Conservation (phyloP, 2,888 invertebrate species). For the Metopia argyrocephala region DNA sequence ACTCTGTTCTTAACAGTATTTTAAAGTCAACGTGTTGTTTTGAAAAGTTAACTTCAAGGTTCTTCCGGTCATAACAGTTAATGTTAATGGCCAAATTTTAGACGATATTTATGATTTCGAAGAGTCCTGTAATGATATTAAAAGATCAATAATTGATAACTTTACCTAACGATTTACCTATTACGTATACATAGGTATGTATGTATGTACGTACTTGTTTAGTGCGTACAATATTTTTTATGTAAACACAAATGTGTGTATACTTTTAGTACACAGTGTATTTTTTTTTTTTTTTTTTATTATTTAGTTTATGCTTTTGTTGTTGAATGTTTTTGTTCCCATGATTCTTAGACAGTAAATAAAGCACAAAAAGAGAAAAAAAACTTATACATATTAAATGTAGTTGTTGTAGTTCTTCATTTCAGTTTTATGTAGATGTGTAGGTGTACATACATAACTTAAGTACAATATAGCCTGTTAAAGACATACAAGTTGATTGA, state of each 20-base stretch:
- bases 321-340: neutral
- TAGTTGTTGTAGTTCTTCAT: constrained; percentile 10
- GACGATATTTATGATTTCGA: too few relatives aligned
- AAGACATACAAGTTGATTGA: constrained; percentile 69
- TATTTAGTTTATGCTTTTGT: neutral
- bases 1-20: too few relatives aligned
- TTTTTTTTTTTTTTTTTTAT: neutral
- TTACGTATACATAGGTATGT: constrained; percentile 36
- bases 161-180: constrained; percentile 57
- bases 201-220: neutral
- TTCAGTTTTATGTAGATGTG: neutral
- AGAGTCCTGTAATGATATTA: too few relatives aligned
- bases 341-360: constrained; percentile 2
- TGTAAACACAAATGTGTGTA: neutral
- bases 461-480: constrained; percentile 57
- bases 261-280: neutral
- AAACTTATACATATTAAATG: neutral
- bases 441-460: neutral
- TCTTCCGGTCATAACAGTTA: too few relatives aligned
- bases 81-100: too few relatives aligned
- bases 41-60: too few relatives aligned
- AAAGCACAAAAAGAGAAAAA: neutral
- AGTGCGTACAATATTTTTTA: neutral
- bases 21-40: too few relatives aligned
- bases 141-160: constrained; percentile 62